Conservation (phyloP, 2,888 invertebrate genomes). For the Lordiphosa andalusiaca region DNA sequence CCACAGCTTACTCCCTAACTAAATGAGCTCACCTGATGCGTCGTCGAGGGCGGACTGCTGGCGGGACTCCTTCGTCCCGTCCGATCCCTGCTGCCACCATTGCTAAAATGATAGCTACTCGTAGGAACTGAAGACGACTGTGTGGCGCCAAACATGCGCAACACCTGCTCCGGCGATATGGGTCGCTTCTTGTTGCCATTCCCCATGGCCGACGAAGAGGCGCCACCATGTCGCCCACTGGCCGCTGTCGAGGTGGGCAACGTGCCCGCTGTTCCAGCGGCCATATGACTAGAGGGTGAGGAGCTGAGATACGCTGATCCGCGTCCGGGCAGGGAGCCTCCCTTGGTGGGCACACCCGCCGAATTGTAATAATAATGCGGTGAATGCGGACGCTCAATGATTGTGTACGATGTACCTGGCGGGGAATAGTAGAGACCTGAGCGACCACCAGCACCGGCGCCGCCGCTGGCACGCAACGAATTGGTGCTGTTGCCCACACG, state of each 20-base stretch:
- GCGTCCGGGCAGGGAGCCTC: constrained; percentile 79
- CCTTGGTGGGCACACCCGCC: constrained; percentile 79
- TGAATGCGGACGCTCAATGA: constrained; percentile 89
- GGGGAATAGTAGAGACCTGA: constrained; percentile 91
- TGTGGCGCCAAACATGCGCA: constrained; percentile 84
- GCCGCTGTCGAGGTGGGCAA: constrained; percentile 80
- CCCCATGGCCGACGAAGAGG: constrained; percentile 45
- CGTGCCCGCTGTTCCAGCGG: constrained; percentile 79
- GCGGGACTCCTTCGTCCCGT: constrained; percentile 84
- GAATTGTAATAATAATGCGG: constrained; percentile 83
- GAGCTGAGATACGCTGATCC: constrained; percentile 88
- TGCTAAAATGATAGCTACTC: constrained; percentile 80
- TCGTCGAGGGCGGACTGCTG: constrained; percentile 89
- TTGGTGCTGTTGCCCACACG: constrained; percentile 80
- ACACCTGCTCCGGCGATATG: constrained; percentile 92
- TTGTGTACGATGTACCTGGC: constrained; percentile 93
- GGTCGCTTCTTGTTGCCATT: constrained; percentile 85
- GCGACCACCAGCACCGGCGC: constrained; percentile 81
- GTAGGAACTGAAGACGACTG: constrained; percentile 82
- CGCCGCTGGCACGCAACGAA: constrained; percentile 80
- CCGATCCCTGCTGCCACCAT: constrained; percentile 79
- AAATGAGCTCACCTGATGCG: constrained; percentile 83
- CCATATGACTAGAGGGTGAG: constrained; percentile 82
- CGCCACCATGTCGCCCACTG: constrained; percentile 80
- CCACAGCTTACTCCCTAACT: too few species aligned